Evolutionary conservation across 2,888 invertebrate species (phyloP).

Genomic region (Blastobasis adustella): DNA sequence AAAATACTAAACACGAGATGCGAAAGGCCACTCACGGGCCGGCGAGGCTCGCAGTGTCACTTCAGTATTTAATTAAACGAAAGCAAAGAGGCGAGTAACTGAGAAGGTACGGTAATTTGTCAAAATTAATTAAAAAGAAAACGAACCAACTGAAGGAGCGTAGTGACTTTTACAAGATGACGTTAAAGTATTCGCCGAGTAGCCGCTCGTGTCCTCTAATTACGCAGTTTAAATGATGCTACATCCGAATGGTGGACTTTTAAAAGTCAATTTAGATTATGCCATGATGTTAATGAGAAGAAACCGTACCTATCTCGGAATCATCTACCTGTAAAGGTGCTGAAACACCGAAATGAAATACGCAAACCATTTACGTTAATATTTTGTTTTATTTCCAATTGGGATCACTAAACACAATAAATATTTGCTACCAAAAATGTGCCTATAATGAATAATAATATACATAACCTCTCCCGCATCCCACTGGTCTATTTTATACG

Average conservation of each 20-base stretch:
- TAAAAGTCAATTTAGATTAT: too few species aligned
- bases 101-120: conserved; percentile 70
- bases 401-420: too few species aligned
- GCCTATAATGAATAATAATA: too few species aligned
- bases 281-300: too few species aligned
- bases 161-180: conserved; percentile 52
- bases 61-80: conserved; percentile 72
- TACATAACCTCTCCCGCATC: too few species aligned
- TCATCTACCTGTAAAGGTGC: too few species aligned
- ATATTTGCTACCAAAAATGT: too few species aligned
- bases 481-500: too few species aligned
- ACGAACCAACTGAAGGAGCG: conserved; percentile 55
- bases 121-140: conserved; percentile 75
- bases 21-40: conserved; percentile 31
- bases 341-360: too few species aligned
- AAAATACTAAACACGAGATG: conserved; percentile 10
- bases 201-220: conserved; percentile 16
- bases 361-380: too few species aligned
- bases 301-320: too few species aligned
- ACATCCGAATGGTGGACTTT: not conserved
- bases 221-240: conserved; percentile 18
- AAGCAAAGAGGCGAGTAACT: conserved; percentile 58
- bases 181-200: conserved; percentile 39
- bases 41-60: conserved; percentile 47
- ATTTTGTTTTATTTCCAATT: too few species aligned